Evolutionary conservation across 92 coral and sea anemone genomes (phyloP).

Genomic region (Phenganax stokvisi): DNA sequence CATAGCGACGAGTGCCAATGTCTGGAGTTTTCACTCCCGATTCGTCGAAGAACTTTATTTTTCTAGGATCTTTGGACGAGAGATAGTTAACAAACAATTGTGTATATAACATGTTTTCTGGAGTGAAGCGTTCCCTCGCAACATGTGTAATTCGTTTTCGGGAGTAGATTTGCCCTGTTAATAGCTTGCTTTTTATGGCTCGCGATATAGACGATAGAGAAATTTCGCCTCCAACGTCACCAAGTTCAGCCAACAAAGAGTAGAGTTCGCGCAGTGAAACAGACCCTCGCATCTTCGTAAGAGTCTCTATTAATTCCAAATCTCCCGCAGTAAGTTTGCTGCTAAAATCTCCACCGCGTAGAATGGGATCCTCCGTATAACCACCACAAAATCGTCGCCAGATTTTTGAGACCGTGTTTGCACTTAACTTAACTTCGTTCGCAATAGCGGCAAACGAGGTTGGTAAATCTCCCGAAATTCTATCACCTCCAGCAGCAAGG

Average conservation of each 20-base stretch:
- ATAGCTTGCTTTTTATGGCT: constrained; percentile 38
- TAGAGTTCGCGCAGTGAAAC: constrained; percentile 39
- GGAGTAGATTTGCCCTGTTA: constrained; percentile 34
- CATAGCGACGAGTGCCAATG: constrained; percentile 17
- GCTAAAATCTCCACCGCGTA: constrained; percentile 1
- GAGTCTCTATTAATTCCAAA: constrained; percentile 2
- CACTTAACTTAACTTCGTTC: not conserved
- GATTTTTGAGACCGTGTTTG: constrained; percentile 4
- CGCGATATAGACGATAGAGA: constrained; percentile 25
- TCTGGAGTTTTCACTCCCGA: constrained; percentile 9
- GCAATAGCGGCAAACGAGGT: constrained; percentile 6
- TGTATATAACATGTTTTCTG: constrained; percentile 39
- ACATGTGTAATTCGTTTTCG: constrained; percentile 38
- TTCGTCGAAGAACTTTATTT: constrained; percentile 1
- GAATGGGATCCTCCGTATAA: constrained; percentile 2
- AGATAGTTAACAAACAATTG: constrained; percentile 17
- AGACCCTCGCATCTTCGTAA: not conserved
- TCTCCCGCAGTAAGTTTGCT: not conserved
- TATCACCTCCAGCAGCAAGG: constrained; percentile 17
- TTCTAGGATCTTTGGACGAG: not conserved
- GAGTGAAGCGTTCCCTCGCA: constrained; percentile 34
- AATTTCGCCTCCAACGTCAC: constrained; percentile 38
- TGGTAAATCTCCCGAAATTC: not conserved
- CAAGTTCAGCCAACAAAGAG: constrained; percentile 19
- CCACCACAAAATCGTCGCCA: not conserved